phyloP scores from a whole-genome alignment of 2,888 invertebrate species.

The Acleris cristana region DNA sequence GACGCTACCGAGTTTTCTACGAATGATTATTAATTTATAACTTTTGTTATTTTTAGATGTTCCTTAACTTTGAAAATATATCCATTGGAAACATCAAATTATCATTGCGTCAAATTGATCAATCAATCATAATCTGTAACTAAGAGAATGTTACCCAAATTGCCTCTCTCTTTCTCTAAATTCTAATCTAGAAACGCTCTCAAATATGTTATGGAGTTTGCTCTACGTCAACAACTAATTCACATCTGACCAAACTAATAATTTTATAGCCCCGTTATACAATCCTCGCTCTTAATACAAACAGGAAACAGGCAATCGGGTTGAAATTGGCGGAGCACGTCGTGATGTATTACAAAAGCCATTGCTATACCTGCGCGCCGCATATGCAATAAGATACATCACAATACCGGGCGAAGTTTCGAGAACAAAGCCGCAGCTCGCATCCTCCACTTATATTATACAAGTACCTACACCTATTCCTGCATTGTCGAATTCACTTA shows the following conservation, averaged over 20 bases:
- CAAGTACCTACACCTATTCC: conserved; percentile 63
- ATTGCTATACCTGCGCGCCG: conserved; percentile 57
- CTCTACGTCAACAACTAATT: conserved; percentile 30
- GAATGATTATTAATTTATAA: conserved; percentile 72
- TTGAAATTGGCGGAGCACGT: conserved; percentile 46
- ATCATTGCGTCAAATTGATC: background rate
- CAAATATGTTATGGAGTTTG: too few species aligned
- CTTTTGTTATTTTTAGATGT: conserved; percentile 62
- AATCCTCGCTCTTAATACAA: conserved; percentile 34
- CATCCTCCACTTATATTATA: conserved; percentile 60
- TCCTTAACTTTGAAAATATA: conserved; percentile 33
- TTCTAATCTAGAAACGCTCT: too few species aligned
- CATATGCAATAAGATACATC: conserved; percentile 75
- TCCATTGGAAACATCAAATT: background rate
- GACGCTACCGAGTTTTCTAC: conserved; percentile 57
- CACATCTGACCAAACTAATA: conserved; percentile 29
- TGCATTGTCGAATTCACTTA: conserved; percentile 77
- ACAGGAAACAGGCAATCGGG: conserved; percentile 47
- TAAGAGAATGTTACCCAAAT: too few species aligned
- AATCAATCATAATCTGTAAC: background rate
- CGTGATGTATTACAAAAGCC: conserved; percentile 47
- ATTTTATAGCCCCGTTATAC: conserved; percentile 15
- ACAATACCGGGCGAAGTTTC: conserved; percentile 68
- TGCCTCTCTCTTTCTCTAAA: too few species aligned
- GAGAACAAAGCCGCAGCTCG: conserved; percentile 76